Evolutionary conservation across 1,140 invertebrate species (phyloP).

Genomic region (Bombus sylvicola): DNA sequence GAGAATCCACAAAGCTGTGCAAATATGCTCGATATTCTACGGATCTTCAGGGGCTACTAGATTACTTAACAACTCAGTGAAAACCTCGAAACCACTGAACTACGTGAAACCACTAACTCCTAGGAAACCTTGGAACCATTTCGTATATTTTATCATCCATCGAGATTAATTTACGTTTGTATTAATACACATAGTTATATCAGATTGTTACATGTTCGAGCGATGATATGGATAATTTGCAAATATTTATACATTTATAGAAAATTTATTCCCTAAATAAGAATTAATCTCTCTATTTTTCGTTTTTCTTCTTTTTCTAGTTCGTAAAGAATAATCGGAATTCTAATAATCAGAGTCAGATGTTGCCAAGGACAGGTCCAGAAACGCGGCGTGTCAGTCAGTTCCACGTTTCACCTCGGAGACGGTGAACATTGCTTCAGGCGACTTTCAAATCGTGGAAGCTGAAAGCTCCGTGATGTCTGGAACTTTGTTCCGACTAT

Average conservation of each 20-base stretch:
- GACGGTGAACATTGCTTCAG: background rate
- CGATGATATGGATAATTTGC: background rate
- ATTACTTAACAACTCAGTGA: background rate
- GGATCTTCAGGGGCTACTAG: background rate
- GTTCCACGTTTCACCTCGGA: background rate
- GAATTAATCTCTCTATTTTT: too few relatives aligned
- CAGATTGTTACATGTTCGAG: background rate
- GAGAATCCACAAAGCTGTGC: background rate
- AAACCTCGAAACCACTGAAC: background rate
- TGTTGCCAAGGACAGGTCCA: background rate
- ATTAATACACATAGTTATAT: background rate
- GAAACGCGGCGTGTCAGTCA: background rate
- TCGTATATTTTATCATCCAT: background rate
- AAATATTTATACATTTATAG: background rate
- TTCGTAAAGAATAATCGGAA: background rate
- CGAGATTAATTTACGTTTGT: background rate
- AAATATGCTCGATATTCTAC: background rate
- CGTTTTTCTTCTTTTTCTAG: too few relatives aligned
- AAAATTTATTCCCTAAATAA: too few relatives aligned
- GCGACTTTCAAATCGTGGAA: background rate
- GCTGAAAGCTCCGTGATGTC: background rate
- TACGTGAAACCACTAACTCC: background rate
- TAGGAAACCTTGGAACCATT: background rate
- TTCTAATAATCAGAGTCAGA: background rate
- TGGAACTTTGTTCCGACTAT: background rate